Evolutionary conservation across 2,113 vertebrate species (phyloP), one percentile per base, ranked within the genome.

Genomic region (Stegastes partitus): DNA sequence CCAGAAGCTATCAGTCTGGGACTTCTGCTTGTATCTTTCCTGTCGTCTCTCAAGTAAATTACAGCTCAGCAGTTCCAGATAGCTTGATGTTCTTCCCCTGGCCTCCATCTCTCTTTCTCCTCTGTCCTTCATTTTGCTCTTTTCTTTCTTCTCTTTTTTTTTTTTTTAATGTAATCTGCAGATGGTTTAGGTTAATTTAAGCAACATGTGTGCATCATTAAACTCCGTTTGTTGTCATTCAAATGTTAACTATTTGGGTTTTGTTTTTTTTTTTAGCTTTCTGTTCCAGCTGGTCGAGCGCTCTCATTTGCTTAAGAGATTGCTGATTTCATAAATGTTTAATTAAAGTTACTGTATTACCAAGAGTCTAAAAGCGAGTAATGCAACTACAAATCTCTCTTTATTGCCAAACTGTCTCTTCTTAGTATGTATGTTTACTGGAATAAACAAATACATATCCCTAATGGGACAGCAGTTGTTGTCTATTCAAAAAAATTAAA

Each of bases 1-100:
- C 93, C 92, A 93, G 83, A 78, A 94, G 88, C 94, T 82, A 93
- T 94, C 94, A 89, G 90, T 93, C 90, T 90, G 91, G 73, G 85
- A 87, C 84, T 91, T 89, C 86, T 85, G 87, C 90, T 80, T 88
- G 86, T 88, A 91, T 91, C 85, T 84, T 87, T 86, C 84, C 92
- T 90, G 86, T 91, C 87, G 82, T 91, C 90, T 89, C 83, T 84
- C 91, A 89, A 92, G 91, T 94, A 92, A 93, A 94, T 94, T 93
- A 93, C 90, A 92, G 87, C 88, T 89, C 88, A 91, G 89, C 80
- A 76, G 53, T 89, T 89, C 77, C 74, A 88, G 86, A 90, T 87
- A 92, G 89, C 86, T 86, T 80, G 71, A 85, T 83, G 82, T 75
- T 89, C 83, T 84, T 90, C 59, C 75, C 45, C 71, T 87, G 84